Evolutionary conservation across 2,113 vertebrate genomes (phyloP).

Genomic region (Ammodytes marinus): DNA sequence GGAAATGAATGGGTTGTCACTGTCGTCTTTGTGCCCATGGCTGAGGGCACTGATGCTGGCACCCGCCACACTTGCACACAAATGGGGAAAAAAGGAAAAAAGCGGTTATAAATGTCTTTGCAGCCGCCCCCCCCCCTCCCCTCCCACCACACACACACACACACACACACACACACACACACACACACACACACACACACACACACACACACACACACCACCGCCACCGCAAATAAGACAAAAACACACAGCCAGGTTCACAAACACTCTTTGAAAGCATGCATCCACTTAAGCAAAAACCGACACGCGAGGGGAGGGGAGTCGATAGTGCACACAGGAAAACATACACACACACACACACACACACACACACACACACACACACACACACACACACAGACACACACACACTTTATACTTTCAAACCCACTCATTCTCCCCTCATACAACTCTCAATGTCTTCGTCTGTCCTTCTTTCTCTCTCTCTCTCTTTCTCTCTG

Average conservation of each 20-base stretch:
- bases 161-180: constrained; percentile 29
- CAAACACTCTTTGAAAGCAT: constrained; percentile 66
- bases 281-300: constrained; percentile 69
- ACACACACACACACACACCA: too few relatives aligned
- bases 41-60: constrained; percentile 94
- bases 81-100: constrained; percentile 31
- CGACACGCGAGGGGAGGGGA: constrained; percentile 41
- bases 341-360: not conserved
- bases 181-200: constrained; percentile 65
- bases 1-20: constrained; percentile 98
- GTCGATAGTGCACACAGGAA: constrained; percentile 18
- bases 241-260: constrained; percentile 74
- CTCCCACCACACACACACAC: constrained; percentile 80
- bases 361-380: not conserved
- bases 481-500: constrained; percentile 31
- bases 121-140: not conserved
- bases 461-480: constrained; percentile 17
- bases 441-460: constrained; percentile 47
- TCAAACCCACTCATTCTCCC: constrained; percentile 15
- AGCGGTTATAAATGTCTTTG: constrained; percentile 51
- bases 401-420: constrained; percentile 9
- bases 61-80: constrained; percentile 89
- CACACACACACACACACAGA: constrained; percentile 15
- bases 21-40: constrained; percentile 89
- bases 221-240: constrained; percentile 72